Evolutionary conservation across 2,797 vertebrate species (phyloP).

Genomic region (Parotocinclus haroldoi): DNA sequence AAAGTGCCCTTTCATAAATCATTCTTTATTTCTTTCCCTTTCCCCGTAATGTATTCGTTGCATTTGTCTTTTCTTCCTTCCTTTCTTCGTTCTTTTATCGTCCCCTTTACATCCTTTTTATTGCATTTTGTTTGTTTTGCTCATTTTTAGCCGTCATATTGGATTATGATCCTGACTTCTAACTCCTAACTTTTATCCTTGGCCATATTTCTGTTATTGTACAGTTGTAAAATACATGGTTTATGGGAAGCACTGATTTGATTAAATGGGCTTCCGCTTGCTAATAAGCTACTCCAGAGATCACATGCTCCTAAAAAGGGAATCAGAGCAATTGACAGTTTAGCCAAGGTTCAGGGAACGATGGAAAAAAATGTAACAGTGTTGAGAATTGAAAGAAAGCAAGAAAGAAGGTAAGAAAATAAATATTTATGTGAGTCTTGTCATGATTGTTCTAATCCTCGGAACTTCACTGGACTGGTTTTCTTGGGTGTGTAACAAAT

Average conservation of each 20-base stretch:
- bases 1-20: too few species aligned
- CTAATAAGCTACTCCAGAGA: constrained; percentile 8
- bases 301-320: constrained; percentile 9
- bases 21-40: too few species aligned
- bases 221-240: neutral
- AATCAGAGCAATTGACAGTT: constrained; percentile 6
- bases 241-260: constrained; percentile 14
- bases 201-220: too few species aligned
- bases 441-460: constrained; percentile 29
- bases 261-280: constrained; percentile 5
- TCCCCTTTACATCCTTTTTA: too few species aligned
- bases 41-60: neutral
- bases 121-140: too few species aligned
- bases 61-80: neutral
- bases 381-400: too few species aligned
- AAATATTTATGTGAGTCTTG: neutral
- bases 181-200: too few species aligned
- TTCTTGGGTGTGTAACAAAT: constrained; percentile 37
- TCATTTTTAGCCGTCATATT: too few species aligned
- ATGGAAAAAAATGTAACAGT: too few species aligned
- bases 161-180: too few species aligned
- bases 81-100: neutral
- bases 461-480: constrained; percentile 7
- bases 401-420: neutral
- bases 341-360: constrained; percentile 20